Conservation (phyloP, 2,888 invertebrate genomes). For the Eustalomyia histrio region DNA sequence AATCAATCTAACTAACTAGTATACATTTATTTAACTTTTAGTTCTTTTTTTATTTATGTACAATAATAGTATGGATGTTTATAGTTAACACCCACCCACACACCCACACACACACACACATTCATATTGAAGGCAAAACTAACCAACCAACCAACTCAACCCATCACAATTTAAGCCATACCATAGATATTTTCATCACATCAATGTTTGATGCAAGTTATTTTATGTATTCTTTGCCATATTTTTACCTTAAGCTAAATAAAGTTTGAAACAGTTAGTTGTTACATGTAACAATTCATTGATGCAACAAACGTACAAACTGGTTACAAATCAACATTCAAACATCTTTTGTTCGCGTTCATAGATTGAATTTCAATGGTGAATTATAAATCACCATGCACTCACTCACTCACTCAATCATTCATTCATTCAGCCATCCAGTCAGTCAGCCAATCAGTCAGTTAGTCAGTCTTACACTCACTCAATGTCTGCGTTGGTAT, state of each 20-base stretch:
- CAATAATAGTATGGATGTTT: too few relatives aligned
- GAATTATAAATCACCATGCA: conserved; percentile 27
- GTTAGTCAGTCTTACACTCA: neutral
- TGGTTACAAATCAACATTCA: neutral
- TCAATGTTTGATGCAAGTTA: neutral
- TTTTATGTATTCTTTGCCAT: neutral
- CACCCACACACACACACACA: neutral
- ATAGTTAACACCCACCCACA: neutral
- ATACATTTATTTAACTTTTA: too few relatives aligned
- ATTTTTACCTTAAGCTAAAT: neutral
- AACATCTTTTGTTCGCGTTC: conserved; percentile 27
- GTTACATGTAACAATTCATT: neutral
- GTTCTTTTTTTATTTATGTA: too few relatives aligned
- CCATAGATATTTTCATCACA: neutral
- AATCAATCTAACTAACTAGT: neutral
- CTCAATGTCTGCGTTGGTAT: conserved; percentile 2
- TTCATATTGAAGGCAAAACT: neutral
- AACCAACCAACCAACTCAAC: neutral
- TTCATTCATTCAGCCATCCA: neutral
- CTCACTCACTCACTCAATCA: neutral
- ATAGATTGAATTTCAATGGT: conserved; percentile 26
- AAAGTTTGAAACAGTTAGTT: neutral
- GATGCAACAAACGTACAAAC: neutral
- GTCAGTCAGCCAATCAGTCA: neutral
- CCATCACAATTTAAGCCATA: too few relatives aligned